Percentiles rank a stretch among this genome's conserved stretches.
phyloP scores from a whole-genome alignment of 2,113 vertebrate species.

The Etheostoma spectabile region DNA sequence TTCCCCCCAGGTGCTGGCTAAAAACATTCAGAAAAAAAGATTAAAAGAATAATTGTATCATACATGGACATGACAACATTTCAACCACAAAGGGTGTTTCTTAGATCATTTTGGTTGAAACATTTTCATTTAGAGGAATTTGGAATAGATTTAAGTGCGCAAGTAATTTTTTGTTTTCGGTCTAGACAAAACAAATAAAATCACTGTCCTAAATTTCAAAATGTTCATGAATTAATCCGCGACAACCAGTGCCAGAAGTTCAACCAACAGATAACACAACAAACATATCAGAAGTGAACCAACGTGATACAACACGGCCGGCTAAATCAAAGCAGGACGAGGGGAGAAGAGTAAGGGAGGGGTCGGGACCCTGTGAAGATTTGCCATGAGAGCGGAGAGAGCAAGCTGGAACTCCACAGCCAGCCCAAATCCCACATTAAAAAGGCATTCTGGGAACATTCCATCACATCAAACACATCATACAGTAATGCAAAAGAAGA shows the following conservation, averaged over 20 bases:
- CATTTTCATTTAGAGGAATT: not conserved
- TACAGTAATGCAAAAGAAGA: conserved; percentile 47
- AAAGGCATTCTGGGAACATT: conserved; percentile 76
- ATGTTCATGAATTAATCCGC: not conserved
- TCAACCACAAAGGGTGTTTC: not conserved
- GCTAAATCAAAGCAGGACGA: conserved; percentile 77
- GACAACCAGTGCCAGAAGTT: not conserved
- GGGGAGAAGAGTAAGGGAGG: conserved; percentile 50
- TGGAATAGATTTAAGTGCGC: not conserved
- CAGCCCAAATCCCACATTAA: conserved; percentile 73
- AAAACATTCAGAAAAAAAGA: no score
- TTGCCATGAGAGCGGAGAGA: conserved; percentile 70
- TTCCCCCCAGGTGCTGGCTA: not conserved
- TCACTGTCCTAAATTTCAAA: not conserved
- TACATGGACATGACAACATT: no score
- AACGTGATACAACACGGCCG: conserved; percentile 28
- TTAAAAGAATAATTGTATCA: not conserved
- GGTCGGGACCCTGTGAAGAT: conserved; percentile 74
- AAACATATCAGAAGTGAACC: not conserved
- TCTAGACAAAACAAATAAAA: not conserved
- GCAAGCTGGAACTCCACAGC: conserved; percentile 54
- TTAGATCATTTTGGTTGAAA: not conserved
- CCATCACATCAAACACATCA: conserved; percentile 67
- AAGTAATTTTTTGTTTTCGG: not conserved
- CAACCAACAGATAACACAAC: not conserved